Conservation (phyloP, 2,797 vertebrate genomes). For the Etheostoma nigrum region DNA sequence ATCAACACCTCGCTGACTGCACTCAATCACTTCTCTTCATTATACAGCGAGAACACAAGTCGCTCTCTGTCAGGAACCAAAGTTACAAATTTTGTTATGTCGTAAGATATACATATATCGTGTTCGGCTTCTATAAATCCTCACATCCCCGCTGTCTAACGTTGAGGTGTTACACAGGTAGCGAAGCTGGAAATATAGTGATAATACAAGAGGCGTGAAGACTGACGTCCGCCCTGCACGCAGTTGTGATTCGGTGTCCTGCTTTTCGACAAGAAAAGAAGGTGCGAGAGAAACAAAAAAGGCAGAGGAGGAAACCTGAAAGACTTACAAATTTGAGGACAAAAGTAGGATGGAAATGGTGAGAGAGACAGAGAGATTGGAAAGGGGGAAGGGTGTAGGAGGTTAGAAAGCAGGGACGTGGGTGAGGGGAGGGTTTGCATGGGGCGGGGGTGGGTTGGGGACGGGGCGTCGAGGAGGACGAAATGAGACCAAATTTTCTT, state of each 20-base stretch:
- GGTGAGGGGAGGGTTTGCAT: conserved; percentile 69
- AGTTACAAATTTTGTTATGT: conserved; percentile 68
- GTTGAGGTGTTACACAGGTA: conserved; percentile 73
- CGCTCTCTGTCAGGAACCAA: conserved; percentile 66
- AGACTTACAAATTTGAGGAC: conserved; percentile 66
- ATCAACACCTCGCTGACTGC: conserved; percentile 77
- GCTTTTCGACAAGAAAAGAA: conserved; percentile 1
- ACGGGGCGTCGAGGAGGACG: conserved; percentile 85
- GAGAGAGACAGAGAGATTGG: conserved; percentile 62
- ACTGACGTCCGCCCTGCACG: conserved; percentile 62
- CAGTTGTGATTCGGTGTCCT: conserved; percentile 5
- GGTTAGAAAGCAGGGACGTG: conserved; percentile 31
- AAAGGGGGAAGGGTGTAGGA: conserved; percentile 43
- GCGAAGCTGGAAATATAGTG: conserved; percentile 45
- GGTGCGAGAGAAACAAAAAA: conserved; percentile 19
- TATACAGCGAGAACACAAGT: conserved; percentile 85
- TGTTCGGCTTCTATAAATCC: conserved; percentile 39
- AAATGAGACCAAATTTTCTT: conserved; percentile 98
- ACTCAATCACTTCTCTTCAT: conserved; percentile 81
- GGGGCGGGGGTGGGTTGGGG: not conserved
- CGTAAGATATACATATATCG: conserved; percentile 12
- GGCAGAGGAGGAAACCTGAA: conserved; percentile 46
- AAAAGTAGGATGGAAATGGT: conserved; percentile 61
- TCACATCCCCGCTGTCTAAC: conserved; percentile 23
- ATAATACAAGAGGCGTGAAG: conserved; percentile 51